Percentiles rank a stretch among this genome's conserved stretches.
Evolutionary conservation across 2,888 invertebrate species (phyloP).

Genomic region (Lasioglossum vierecki): DNA sequence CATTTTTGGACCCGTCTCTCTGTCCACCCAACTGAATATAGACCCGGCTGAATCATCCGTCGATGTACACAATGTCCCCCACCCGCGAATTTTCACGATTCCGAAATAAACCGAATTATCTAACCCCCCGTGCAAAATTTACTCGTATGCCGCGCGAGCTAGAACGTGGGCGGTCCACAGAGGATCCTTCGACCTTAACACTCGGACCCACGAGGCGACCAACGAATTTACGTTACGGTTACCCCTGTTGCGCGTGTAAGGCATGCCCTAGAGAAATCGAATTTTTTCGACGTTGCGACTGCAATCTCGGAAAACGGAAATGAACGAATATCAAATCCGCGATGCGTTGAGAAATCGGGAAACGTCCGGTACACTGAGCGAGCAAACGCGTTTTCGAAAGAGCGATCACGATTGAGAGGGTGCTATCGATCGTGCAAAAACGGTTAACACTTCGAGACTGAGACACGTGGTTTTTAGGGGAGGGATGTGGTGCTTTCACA

Average conservation of each 20-base stretch:
- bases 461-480: slow-evolving; percentile 17
- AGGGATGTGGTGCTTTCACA: slow-evolving; percentile 24
- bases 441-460: slow-evolving; percentile 17
- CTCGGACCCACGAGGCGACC: neutral
- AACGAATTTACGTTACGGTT: neutral
- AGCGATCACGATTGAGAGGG: neutral
- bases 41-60: slow-evolving; percentile 36
- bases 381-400: neutral
- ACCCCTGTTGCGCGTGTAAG: too few relatives aligned
- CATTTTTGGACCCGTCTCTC: slow-evolving; percentile 21
- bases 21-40: slow-evolving; percentile 35
- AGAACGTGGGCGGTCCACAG: neutral
- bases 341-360: neutral
- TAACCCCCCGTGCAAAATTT: neutral
- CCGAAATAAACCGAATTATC: slow-evolving; percentile 34
- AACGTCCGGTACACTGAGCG: neutral
- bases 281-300: neutral
- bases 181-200: neutral
- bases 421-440: slow-evolving; percentile 29
- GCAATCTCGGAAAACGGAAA: too few relatives aligned
- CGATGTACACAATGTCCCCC: slow-evolving; percentile 4
- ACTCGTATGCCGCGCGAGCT: neutral
- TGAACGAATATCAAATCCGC: too few relatives aligned
- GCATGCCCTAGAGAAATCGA: too few relatives aligned
- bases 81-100: slow-evolving; percentile 24